Base-by-base conservation (phyloP, 2,888 invertebrate species). In the Eupithecia tripunctaria region DNA sequence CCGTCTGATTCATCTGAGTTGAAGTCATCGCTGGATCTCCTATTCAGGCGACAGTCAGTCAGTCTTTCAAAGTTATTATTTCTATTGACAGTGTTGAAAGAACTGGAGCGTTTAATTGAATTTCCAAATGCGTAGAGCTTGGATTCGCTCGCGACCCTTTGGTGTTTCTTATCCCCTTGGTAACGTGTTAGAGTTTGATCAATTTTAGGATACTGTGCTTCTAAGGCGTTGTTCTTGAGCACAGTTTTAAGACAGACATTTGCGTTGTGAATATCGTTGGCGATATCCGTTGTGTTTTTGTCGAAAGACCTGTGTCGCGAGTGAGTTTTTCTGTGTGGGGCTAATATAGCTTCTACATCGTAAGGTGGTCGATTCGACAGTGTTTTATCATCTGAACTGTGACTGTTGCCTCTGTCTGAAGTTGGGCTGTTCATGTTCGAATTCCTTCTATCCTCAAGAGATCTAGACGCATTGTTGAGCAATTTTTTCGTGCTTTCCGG, bases 31-130 rank as follows among this genome's bases (percentile, higher is more conserved):
- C 90, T 91, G 0, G 90, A 89, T 63, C 93, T 81, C 68, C 93
- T 83, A 0, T 88, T 84, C 10, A 90, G 75, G 73, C 90, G 86
- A 0, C 64, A 14, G 36, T 64, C 64, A 38, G 36, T 38, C 64
- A 63, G 63, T 36, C 82, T 82, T 29, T 94, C 93, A 5, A 89
- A 90, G 72, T 94, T 94, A 68, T 93, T 92, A 75, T 92, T 92
- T 81, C 90, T 89, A 80, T 93, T 89, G 83, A 96, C 95, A 2
- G 92, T 93, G 74, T 88, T 94, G 83, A 96, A 97, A 14, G 96
- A 96, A 82, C 96, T 96, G 5, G 96, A 97, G 27, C 97, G 94
- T 82, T 95, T 95, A 73, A 97, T 95, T 0, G 96, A 95, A 2
- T 88, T 79, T 0, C 91, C 91, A 67, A 93, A 91, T 5, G 87